Evolutionary conservation across 2,888 invertebrate species (phyloP).

Genomic region (Liposcelis brunnea): DNA sequence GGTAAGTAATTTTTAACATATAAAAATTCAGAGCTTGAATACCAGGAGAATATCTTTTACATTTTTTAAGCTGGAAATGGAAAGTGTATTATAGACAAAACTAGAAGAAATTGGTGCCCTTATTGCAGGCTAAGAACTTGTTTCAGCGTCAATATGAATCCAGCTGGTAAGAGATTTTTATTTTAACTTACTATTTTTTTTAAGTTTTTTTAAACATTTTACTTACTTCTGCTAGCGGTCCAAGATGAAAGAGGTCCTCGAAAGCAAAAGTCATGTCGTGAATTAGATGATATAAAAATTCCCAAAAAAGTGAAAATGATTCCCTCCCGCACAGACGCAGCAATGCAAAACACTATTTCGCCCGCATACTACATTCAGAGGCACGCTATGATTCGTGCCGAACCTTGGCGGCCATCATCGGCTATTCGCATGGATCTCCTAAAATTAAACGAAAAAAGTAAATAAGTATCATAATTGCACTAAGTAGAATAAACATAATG

Average conservation of each 20-base stretch:
- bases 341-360: too few relatives aligned
- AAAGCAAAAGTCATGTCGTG: constrained; percentile 20
- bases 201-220: not conserved
- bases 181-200: not conserved
- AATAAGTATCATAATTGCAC: too few relatives aligned
- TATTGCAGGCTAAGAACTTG: constrained; percentile 65
- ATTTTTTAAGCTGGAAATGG: constrained; percentile 44
- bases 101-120: constrained; percentile 74
- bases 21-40: not conserved
- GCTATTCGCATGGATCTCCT: too few relatives aligned
- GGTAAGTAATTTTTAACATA: constrained; percentile 32
- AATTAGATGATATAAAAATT: too few relatives aligned
- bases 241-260: constrained; percentile 72
- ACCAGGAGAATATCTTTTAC: not conserved
- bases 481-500: too few relatives aligned
- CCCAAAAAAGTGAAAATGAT: too few relatives aligned
- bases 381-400: too few relatives aligned
- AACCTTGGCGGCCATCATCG: too few relatives aligned
- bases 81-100: constrained; percentile 59
- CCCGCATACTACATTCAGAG: too few relatives aligned
- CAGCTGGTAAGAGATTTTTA: constrained; percentile 34
- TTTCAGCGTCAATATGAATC: constrained; percentile 60
- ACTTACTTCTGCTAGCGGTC: constrained; percentile 37
- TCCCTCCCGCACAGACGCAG: too few relatives aligned
- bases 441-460: too few relatives aligned